These are phyloP conservation scores for Amphipoea lucens DNA, from an alignment of 2,888 invertebrate genomes.

Conservation along the genomic window DNA sequence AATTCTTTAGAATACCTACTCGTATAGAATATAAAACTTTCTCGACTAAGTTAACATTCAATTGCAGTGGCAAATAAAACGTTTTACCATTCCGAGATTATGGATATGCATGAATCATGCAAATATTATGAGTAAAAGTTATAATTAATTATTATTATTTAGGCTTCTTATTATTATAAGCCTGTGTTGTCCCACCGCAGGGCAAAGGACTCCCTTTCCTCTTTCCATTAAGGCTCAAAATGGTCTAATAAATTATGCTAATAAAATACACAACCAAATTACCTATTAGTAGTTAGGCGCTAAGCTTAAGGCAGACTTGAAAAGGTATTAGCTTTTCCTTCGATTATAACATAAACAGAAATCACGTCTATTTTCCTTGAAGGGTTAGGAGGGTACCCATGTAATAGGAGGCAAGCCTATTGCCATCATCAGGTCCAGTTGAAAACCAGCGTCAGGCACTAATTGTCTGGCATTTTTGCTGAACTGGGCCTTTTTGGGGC, in stretches of 20 bases:
- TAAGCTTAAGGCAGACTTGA: not conserved
- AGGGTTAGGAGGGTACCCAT: not conserved
- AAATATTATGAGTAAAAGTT: conserved; percentile 17
- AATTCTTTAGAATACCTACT: conserved; percentile 23
- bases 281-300: not conserved
- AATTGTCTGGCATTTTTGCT: too few relatives aligned
- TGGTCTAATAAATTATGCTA: not conserved
- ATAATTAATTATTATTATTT: not conserved
- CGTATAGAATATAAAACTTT: conserved; percentile 52
- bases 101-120: conserved; percentile 15
- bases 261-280: not conserved
- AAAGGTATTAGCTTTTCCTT: not conserved
- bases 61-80: conserved; percentile 52
- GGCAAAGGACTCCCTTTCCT: too few relatives aligned
- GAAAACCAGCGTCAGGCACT: too few relatives aligned
- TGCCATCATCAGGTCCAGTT: not conserved
- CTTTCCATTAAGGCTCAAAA: not conserved
- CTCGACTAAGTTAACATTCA: conserved; percentile 55
- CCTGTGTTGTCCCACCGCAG: too few relatives aligned
- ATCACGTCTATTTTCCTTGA: too few relatives aligned
- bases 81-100: conserved; percentile 33
- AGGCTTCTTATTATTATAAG: not conserved
- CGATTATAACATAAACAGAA: not conserved
- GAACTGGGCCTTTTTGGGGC: too few relatives aligned
- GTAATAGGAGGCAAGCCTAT: not conserved